Evolutionary conservation across 1,140 invertebrate species (phyloP).

Genomic region (Schlechtendalia chinensis): DNA sequence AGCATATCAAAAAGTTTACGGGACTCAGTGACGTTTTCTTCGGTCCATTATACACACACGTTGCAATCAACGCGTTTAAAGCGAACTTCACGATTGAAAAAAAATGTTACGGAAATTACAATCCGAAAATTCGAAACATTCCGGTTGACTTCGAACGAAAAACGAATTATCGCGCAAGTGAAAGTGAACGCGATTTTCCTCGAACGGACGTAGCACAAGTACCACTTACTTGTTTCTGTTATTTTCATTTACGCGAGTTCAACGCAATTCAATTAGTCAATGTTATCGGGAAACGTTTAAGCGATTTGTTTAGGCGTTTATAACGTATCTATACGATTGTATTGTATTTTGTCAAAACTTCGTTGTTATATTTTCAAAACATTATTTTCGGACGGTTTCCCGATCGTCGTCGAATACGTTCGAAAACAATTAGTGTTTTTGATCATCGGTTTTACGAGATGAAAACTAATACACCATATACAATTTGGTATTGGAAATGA

Average conservation of each 20-base stretch:
- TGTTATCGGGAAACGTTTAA: neutral
- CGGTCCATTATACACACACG: neutral
- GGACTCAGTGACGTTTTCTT: neutral
- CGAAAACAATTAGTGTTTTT: no score
- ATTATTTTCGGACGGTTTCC: neutral
- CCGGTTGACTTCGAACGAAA: neutral
- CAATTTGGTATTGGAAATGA: no score
- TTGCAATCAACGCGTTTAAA: neutral
- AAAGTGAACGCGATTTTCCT: neutral
- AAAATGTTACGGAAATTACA: neutral
- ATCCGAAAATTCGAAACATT: conserved; percentile 12
- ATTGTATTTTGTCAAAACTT: neutral
- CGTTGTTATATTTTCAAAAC: neutral
- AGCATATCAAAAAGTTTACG: neutral
- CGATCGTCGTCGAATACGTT: no score
- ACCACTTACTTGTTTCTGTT: neutral
- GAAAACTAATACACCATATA: no score
- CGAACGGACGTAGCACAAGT: neutral
- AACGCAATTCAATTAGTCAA: neutral
- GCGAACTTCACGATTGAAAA: neutral
- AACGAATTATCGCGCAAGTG: neutral
- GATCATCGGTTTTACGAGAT: no score
- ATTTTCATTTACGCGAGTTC: neutral
- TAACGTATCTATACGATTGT: neutral
- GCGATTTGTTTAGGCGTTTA: neutral